Base-by-base conservation (phyloP, 2,113 vertebrate species). In the Tinamus guttatus region DNA sequence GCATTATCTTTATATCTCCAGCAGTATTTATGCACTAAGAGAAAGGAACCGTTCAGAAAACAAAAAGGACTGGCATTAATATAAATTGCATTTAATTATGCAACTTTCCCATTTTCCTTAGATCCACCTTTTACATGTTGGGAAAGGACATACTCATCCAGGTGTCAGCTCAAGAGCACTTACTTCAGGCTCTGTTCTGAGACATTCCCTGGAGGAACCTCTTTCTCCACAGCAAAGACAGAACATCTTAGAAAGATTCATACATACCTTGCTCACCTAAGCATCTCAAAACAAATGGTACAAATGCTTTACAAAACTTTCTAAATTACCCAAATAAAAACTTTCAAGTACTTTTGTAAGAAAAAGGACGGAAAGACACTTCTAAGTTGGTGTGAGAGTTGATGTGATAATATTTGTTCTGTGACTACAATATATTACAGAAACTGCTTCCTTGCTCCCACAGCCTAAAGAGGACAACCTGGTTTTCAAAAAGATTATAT, bases 171-270 rank as follows among this genome's bases (percentile, higher is more conserved):
- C 7, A 4, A 4, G 49, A 81, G 24, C 13, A 74, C 38, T 32
- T 34, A 74, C 41, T 0, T 0, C n/a, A 40, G 40, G 9, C 17
- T 89, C 36, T 58, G 32, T 11, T 65, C 59, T 40, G 52, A 77
- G 62, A 41, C 7, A 6, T 19, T 75, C 36, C 43, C 7, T 8
- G 32, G 15, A 45, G 20, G 30, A 87, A 67, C 13, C 24, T 58
- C 34, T 27, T 24, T 85, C 34, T 49, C 24, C n/a, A 17, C 54
- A 18, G 4, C 2, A 1, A 85, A 24, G 36, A 58, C 20, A 88
- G 45, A 69, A 67, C 47, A 69, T 22, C 11, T 65, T 34, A 64
- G 25, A 65, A 56, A 60, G 68, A 49, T 76, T 43, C 11, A 38
- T 1, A 45, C 51, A 9, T 60, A 60, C 64, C 32, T 5, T 63